Percentiles rank a stretch among this genome's conserved stretches.
phyloP scores from a whole-genome alignment of 2,888 invertebrate species.

The Lycophotia porphyrea region DNA sequence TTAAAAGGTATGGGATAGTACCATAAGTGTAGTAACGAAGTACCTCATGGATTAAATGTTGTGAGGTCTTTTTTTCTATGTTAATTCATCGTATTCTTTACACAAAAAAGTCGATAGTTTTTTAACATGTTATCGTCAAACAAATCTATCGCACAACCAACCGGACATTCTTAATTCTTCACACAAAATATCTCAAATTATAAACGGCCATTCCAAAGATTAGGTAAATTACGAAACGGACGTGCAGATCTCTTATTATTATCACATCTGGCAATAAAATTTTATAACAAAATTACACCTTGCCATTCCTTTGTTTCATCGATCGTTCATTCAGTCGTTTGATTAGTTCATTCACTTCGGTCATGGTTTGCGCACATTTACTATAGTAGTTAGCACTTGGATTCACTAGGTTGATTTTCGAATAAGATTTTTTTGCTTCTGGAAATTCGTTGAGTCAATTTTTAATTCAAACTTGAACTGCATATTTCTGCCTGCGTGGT shows the following conservation, averaged over 20 bases:
- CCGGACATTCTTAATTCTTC: conserved; percentile 31
- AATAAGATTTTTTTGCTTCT: conserved; percentile 9
- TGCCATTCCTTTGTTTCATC: conserved; percentile 52
- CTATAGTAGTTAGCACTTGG: conserved; percentile 14
- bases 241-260: conserved; percentile 48
- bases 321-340: conserved; percentile 55
- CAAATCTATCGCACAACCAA: conserved; percentile 7
- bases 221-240: conserved; percentile 38
- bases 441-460: not conserved
- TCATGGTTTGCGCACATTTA: conserved; percentile 48
- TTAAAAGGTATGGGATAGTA: not conserved
- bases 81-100: not conserved
- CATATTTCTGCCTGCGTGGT: not conserved
- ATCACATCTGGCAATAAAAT: conserved; percentile 54
- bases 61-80: not conserved
- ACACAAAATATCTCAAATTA: conserved; percentile 56
- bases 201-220: conserved; percentile 20
- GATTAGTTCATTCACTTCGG: conserved; percentile 58
- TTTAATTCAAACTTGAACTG: not conserved
- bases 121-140: not conserved
- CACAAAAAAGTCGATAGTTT: not conserved
- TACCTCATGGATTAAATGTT: not conserved
- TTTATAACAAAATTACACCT: conserved; percentile 61
- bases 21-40: not conserved
- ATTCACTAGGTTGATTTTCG: conserved; percentile 28